phyloP scores from a whole-genome alignment of 1,140 invertebrate genomes.

The Calliphora vicina region DNA sequence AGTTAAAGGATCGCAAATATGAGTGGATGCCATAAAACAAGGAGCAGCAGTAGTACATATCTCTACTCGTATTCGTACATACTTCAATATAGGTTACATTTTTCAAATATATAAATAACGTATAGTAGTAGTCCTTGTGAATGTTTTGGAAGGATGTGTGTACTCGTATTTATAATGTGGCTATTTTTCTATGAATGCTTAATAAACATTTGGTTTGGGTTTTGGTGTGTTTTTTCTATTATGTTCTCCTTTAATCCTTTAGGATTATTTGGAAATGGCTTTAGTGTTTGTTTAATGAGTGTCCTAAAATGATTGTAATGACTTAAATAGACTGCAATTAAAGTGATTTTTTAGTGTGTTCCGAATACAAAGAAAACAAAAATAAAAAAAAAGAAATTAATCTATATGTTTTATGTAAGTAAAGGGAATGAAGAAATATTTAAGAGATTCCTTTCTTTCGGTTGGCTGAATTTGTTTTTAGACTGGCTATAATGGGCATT shows the following conservation, averaged over 20 bases:
- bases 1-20: neutral
- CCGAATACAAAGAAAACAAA: too few species aligned
- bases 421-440: too few species aligned
- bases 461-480: too few species aligned
- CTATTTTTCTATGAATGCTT: constrained; percentile 3
- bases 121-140: neutral
- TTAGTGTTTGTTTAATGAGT: neutral
- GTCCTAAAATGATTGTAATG: constrained; percentile 14
- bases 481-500: too few species aligned
- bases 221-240: neutral
- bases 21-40: neutral
- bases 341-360: neutral
- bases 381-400: too few species aligned
- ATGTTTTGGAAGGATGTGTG: neutral
- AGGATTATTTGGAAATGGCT: constrained; percentile 16
- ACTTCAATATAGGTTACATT: neutral
- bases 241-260: neutral
- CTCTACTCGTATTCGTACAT: neutral
- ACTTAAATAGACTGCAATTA: constrained; percentile 6
- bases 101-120: neutral
- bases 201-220: constrained; percentile 1
- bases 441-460: too few species aligned
- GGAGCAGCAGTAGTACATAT: too few species aligned
- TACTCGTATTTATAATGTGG: neutral
- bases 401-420: too few species aligned